These are phyloP conservation scores for Tetragonula clypearis DNA, from an alignment of 1,140 invertebrate genomes.

Conservation along the genomic window DNA sequence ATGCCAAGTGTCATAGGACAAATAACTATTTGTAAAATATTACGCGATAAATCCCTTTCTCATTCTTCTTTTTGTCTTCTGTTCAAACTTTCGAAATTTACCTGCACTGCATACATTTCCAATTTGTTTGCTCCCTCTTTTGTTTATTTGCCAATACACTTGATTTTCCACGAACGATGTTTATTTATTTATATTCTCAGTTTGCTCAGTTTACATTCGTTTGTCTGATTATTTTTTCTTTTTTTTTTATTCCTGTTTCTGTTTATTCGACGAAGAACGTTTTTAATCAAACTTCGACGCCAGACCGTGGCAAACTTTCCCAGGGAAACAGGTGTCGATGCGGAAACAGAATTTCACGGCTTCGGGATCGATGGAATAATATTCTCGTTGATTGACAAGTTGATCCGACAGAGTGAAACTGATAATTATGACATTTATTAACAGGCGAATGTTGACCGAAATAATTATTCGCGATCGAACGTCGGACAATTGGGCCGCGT, in stretches of 20 bases:
- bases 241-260: too few species aligned
- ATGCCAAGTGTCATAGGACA: not conserved
- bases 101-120: not conserved
- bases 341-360: not conserved
- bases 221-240: not conserved
- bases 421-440: slow-evolving; percentile 8
- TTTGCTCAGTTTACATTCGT: not conserved
- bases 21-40: not conserved
- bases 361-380: not conserved
- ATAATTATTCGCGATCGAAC: not conserved
- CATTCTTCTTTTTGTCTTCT: too few species aligned
- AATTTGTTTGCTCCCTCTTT: not conserved
- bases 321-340: not conserved
- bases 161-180: not conserved
- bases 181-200: not conserved
- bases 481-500: not conserved
- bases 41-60: not conserved
- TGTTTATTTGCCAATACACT: too few species aligned
- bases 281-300: not conserved
- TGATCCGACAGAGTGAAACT: not conserved
- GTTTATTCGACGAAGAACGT: not conserved
- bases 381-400: not conserved
- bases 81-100: not conserved
- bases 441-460: not conserved
- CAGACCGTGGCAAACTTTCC: not conserved